phyloP scores from a whole-genome alignment of 2,888 invertebrate genomes.

The Agriopis aurantiaria region DNA sequence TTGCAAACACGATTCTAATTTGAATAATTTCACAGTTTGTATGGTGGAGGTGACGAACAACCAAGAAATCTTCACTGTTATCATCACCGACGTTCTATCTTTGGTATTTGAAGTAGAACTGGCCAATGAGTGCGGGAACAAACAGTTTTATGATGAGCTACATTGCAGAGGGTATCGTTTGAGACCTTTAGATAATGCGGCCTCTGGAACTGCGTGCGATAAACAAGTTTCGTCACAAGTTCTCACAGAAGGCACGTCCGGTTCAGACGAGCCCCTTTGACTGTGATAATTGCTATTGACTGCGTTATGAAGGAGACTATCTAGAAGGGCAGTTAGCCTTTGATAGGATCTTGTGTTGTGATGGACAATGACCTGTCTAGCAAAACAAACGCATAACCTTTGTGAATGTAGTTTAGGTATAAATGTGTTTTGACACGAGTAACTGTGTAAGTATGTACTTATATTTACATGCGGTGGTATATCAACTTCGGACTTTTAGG shows the following conservation, averaged over 20 bases:
- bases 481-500: constrained; percentile 1
- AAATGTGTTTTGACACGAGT: constrained; percentile 4
- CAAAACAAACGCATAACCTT: constrained; percentile 13
- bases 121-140: constrained; percentile 59
- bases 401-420: not conserved
- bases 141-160: constrained; percentile 69
- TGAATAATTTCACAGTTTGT: constrained; percentile 55
- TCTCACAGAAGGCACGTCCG: constrained; percentile 39
- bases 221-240: constrained; percentile 58
- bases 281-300: constrained; percentile 28
- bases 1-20: constrained; percentile 38
- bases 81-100: constrained; percentile 56
- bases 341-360: constrained; percentile 12
- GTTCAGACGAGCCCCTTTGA: constrained; percentile 70
- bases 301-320: constrained; percentile 2
- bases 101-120: constrained; percentile 64
- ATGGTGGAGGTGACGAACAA: constrained; percentile 58
- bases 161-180: constrained; percentile 63
- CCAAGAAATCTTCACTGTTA: constrained; percentile 54
- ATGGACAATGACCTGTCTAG: constrained; percentile 11
- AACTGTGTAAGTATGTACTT: not conserved
- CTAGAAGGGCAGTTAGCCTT: constrained; percentile 15
- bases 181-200: constrained; percentile 66
- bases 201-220: constrained; percentile 51
- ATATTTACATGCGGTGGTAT: not conserved